Conservation (phyloP, 2,888 invertebrate genomes). For the Yponomeuta cagnagella region DNA sequence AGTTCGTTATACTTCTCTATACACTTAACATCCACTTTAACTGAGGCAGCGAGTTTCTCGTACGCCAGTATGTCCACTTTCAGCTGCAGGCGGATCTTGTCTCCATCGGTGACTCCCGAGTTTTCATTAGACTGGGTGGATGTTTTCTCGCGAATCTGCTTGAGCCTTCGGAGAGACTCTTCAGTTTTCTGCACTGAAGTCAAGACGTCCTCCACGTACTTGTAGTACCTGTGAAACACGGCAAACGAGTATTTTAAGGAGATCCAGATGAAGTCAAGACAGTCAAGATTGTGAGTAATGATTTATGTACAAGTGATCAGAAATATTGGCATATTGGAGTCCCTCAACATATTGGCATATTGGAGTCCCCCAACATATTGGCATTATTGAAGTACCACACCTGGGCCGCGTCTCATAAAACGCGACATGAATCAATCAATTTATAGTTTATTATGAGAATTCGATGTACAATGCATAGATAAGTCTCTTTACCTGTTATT, state of each 20-base stretch:
- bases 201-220: slow-evolving; percentile 89
- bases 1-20: slow-evolving; percentile 78
- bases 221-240: slow-evolving; percentile 74
- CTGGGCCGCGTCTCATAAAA: no score
- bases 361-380: no score
- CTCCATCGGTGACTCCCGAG: slow-evolving; percentile 88
- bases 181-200: slow-evolving; percentile 96
- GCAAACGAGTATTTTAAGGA: neutral
- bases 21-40: slow-evolving; percentile 71
- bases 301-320: neutral
- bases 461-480: no score
- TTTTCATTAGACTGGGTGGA: slow-evolving; percentile 62
- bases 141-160: slow-evolving; percentile 83
- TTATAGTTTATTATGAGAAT: no score
- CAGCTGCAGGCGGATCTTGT: slow-evolving; percentile 94
- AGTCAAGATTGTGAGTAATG: neutral
- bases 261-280: neutral
- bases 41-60: slow-evolving; percentile 75
- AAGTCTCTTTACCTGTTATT: no score
- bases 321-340: no score
- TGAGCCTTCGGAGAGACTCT: slow-evolving; percentile 92
- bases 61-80: slow-evolving; percentile 89
- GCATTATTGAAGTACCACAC: no score
- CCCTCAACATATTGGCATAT: no score
- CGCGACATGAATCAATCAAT: no score